Conservation (phyloP, 2,888 invertebrate species). For the Kuschelorhynchus macadamiae region DNA sequence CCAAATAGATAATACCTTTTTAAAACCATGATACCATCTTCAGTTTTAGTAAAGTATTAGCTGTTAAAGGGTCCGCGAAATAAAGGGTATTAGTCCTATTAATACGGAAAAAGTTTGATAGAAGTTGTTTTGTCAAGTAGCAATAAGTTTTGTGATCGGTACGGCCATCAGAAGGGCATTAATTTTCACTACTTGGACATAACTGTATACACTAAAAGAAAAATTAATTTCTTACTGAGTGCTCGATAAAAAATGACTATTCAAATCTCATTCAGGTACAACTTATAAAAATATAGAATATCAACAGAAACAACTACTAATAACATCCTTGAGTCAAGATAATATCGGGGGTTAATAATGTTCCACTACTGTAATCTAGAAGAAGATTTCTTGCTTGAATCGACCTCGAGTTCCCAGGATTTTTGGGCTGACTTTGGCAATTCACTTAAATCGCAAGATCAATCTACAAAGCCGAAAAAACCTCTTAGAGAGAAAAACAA, state of each 20-base stretch:
- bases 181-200: no score
- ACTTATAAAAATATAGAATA: no score
- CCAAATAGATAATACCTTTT: constrained; percentile 47
- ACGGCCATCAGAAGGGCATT: neutral
- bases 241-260: no score
- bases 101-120: neutral
- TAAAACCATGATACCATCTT: constrained; percentile 45
- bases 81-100: neutral
- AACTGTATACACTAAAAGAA: neutral
- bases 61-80: constrained; percentile 33
- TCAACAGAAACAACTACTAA: no score
- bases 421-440: constrained; percentile 9
- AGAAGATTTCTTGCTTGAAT: constrained; percentile 8
- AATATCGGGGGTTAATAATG: constrained; percentile 19
- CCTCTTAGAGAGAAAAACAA: constrained; percentile 31
- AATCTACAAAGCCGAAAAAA: constrained; percentile 7
- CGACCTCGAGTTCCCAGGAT: constrained; percentile 23
- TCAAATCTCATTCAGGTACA: no score
- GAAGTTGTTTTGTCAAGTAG: neutral
- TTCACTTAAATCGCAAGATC: neutral
- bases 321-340: no score
- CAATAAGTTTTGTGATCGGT: neutral
- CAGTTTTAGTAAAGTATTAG: constrained; percentile 48
- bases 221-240: no score
- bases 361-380: constrained; percentile 10